Conservation (phyloP, 2,888 invertebrate genomes). For the Thecocarcelia acutangulata region DNA sequence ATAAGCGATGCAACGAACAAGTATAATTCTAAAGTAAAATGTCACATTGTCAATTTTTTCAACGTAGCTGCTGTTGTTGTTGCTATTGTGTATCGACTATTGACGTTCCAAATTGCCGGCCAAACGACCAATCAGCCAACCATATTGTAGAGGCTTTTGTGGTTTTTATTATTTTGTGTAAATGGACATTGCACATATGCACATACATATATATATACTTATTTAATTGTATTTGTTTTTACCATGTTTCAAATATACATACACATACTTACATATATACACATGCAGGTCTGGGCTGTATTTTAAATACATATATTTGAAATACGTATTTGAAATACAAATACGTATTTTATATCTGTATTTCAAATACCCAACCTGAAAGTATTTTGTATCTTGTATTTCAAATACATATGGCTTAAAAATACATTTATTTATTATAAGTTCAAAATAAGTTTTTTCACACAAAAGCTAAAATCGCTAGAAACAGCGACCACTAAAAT, state of each 20-base stretch:
- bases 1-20: constrained; percentile 16
- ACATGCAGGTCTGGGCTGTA: too few relatives aligned
- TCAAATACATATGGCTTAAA: too few relatives aligned
- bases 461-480: too few relatives aligned
- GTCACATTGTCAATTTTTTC: constrained; percentile 57
- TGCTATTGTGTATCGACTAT: constrained; percentile 42
- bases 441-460: too few relatives aligned
- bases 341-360: too few relatives aligned
- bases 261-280: background rate
- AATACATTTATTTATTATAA: too few relatives aligned
- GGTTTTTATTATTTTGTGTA: constrained; percentile 58
- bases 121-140: constrained; percentile 25
- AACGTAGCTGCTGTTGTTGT: constrained; percentile 9
- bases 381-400: too few relatives aligned
- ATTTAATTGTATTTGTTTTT: constrained; percentile 52
- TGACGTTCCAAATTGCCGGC: constrained; percentile 47
- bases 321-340: too few relatives aligned
- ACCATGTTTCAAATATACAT: background rate
- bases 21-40: constrained; percentile 58
- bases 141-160: constrained; percentile 66
- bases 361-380: too few relatives aligned
- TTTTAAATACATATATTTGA: too few relatives aligned
- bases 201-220: too few relatives aligned
- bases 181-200: background rate
- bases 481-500: too few relatives aligned